These are phyloP conservation scores for Pterophyllum scalare DNA, from an alignment of 2,113 vertebrate species.

Conservation along the genomic window DNA sequence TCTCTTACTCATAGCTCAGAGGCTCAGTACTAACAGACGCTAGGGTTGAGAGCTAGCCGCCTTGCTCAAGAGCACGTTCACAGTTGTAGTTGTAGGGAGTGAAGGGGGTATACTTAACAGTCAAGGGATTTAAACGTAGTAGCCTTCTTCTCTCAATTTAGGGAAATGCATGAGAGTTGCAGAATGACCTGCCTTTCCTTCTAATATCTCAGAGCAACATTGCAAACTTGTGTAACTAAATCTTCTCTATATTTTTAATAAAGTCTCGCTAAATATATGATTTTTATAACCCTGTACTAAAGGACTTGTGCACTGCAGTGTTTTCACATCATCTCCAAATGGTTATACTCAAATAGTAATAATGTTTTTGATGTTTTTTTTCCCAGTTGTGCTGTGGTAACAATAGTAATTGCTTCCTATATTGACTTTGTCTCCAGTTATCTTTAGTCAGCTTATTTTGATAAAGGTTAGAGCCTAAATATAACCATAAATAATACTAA, in stretches of 20 bases:
- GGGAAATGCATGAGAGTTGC: neutral
- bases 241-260: neutral
- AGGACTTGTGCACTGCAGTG: neutral
- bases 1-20: neutral
- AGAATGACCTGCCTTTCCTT: rapidly evolving
- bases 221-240: neutral
- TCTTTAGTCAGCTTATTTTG: neutral
- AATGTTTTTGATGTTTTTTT: neutral
- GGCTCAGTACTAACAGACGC: neutral
- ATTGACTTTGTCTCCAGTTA: neutral
- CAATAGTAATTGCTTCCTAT: neutral
- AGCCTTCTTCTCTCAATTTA: neutral
- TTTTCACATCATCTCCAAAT: neutral
- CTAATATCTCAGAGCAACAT: neutral
- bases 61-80: conserved; percentile 10
- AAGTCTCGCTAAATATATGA: neutral
- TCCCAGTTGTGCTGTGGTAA: neutral
- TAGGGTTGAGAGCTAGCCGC: neutral
- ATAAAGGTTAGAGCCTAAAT: neutral
- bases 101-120: neutral
- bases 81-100: neutral
- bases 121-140: neutral
- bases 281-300: neutral
- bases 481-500: rapidly evolving
- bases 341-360: neutral